phyloP scores from a whole-genome alignment of 23 tunicate species.

The Clavelina lepadiformis region DNA sequence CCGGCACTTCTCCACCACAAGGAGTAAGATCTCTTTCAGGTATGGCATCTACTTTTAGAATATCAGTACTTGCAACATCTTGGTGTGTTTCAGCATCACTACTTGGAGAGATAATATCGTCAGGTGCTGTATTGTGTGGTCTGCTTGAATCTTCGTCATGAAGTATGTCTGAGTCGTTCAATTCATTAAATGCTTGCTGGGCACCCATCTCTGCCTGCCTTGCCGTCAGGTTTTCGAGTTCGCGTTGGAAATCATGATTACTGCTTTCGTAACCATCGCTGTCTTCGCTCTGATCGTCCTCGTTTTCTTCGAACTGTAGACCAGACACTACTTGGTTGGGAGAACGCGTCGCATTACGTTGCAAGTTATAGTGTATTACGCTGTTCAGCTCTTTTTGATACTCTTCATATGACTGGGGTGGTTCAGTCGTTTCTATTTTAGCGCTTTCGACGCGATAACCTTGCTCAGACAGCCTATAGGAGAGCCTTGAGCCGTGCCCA shows the following conservation, averaged over 20 bases:
- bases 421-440: not conserved
- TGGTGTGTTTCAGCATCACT: too few species aligned
- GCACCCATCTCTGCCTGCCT: too few species aligned
- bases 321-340: not conserved
- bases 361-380: too few species aligned
- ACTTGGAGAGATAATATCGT: too few species aligned
- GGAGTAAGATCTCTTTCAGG: not conserved
- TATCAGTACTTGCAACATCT: too few species aligned
- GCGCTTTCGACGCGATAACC: slow-evolving; percentile 24
- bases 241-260: slow-evolving; percentile 33
- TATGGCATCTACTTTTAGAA: not conserved
- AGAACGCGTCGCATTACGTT: too few species aligned
- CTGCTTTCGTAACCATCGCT: slow-evolving; percentile 31
- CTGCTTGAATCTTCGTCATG: too few species aligned
- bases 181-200: too few species aligned
- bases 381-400: not conserved
- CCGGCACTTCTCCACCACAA: not conserved
- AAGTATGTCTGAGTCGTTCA: too few species aligned
- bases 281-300: slow-evolving; percentile 14
- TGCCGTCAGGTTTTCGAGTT: slow-evolving; percentile 11
- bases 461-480: slow-evolving; percentile 16
- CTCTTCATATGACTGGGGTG: not conserved
- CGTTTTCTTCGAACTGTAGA: not conserved
- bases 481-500: slow-evolving; percentile 13
- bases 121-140: too few species aligned